Evolutionary conservation across 30 jellyfish, hydroid and myxozoan species (phyloP).

Genomic region (Aurelia sp.): DNA sequence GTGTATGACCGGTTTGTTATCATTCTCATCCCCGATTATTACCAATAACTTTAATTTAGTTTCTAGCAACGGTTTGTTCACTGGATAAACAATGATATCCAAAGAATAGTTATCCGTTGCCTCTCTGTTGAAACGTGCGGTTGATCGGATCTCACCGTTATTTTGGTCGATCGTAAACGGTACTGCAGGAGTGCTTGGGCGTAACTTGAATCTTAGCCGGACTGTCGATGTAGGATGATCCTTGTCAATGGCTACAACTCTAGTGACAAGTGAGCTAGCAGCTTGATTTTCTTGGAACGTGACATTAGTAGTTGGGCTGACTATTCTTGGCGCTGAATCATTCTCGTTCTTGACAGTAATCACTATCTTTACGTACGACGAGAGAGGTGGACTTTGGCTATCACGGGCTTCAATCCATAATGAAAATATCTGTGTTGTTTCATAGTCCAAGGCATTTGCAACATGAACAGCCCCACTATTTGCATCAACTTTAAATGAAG

Average conservation of each 20-base stretch:
- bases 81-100: slow-evolving; percentile 37
- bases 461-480: slow-evolving; percentile 32
- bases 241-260: slow-evolving; percentile 46
- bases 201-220: slow-evolving; percentile 50
- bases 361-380: slow-evolving; percentile 49
- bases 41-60: slow-evolving; percentile 20
- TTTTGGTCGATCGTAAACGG: slow-evolving; percentile 49
- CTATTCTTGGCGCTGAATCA: slow-evolving; percentile 69
- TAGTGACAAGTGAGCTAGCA: slow-evolving; percentile 42
- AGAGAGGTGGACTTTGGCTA: slow-evolving; percentile 74
- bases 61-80: slow-evolving; percentile 25
- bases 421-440: slow-evolving; percentile 34
- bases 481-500: slow-evolving; percentile 31
- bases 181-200: slow-evolving; percentile 15
- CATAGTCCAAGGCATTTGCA: slow-evolving; percentile 55
- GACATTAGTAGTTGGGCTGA: slow-evolving; percentile 30
- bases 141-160: slow-evolving; percentile 65
- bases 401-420: slow-evolving; percentile 90
- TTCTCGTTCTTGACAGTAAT: slow-evolving; percentile 63
- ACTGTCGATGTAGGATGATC: slow-evolving; percentile 45
- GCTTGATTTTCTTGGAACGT: slow-evolving; percentile 59
- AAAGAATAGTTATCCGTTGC: slow-evolving; percentile 1
- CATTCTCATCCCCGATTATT: slow-evolving; percentile 72
- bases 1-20: slow-evolving; percentile 76
- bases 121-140: slow-evolving; percentile 74